Conservation (phyloP, 2,888 invertebrate species). For the Pollenia angustigena region DNA sequence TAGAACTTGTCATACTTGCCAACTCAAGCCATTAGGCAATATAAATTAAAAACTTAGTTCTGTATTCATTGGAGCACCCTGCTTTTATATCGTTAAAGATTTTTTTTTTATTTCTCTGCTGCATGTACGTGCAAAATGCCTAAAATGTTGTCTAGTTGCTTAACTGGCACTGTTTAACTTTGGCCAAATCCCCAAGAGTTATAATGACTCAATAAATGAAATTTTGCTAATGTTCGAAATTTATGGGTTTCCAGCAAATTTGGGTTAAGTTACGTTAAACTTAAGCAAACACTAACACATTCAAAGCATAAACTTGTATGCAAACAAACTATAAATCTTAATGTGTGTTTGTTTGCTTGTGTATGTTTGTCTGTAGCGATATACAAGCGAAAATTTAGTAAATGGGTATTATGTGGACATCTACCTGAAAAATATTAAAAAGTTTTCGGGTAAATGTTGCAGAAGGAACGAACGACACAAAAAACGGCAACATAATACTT, state of each 20-base stretch:
- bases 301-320: background rate
- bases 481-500: slow-evolving; percentile 50
- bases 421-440: slow-evolving; percentile 32
- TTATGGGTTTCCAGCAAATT: slow-evolving; percentile 60
- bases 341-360: background rate
- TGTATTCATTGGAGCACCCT: background rate
- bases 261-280: slow-evolving; percentile 62
- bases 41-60: background rate
- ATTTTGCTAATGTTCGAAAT: slow-evolving; percentile 66
- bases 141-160: slow-evolving; percentile 34
- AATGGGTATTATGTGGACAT: slow-evolving; percentile 27
- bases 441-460: slow-evolving; percentile 12
- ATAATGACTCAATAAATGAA: slow-evolving; percentile 63
- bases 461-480: background rate
- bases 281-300: slow-evolving; percentile 27
- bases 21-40: no score
- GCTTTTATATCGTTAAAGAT: background rate
- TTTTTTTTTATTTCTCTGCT: background rate
- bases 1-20: no score
- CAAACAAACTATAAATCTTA: slow-evolving; percentile 48
- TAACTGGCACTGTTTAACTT: slow-evolving; percentile 45
- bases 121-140: slow-evolving; percentile 14
- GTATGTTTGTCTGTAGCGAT: background rate
- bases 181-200: slow-evolving; percentile 52
- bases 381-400: slow-evolving; percentile 29